A percentile compares a stretch with the other conserved stretches of the same genome.
Evolutionary conservation across 2,888 invertebrate genomes (phyloP).

Genomic region (Epinotia brunnichana): DNA sequence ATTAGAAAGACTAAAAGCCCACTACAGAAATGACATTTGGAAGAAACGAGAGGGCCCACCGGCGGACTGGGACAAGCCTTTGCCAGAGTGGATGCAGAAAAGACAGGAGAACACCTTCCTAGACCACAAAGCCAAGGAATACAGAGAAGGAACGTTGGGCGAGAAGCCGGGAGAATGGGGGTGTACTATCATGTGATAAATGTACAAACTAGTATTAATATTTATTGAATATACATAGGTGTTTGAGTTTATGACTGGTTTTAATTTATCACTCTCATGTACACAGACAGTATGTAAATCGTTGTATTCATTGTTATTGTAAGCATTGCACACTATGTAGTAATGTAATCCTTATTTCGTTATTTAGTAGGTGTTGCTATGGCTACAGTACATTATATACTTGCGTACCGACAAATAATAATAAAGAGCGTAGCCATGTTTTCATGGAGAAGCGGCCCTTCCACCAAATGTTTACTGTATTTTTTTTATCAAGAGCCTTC

Average conservation of each 20-base stretch:
- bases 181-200: constrained; percentile 72
- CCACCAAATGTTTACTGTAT: too few relatives aligned
- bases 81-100: constrained; percentile 90
- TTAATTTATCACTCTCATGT: constrained; percentile 7
- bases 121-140: constrained; percentile 85
- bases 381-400: too few relatives aligned
- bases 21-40: constrained; percentile 91
- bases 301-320: too few relatives aligned
- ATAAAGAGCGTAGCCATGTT: too few relatives aligned
- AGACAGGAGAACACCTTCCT: constrained; percentile 87
- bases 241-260: constrained; percentile 38
- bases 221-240: constrained; percentile 34
- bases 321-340: too few relatives aligned
- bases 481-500: too few relatives aligned
- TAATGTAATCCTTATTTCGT: too few relatives aligned
- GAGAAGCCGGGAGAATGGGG: constrained; percentile 54
- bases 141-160: constrained; percentile 71
- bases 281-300: background rate
- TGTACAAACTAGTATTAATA: constrained; percentile 35
- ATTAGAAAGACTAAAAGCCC: constrained; percentile 85
- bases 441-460: too few relatives aligned
- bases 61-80: constrained; percentile 90
- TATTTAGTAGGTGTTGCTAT: too few relatives aligned
- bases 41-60: constrained; percentile 89
- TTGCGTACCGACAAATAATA: too few relatives aligned